phyloP scores from a whole-genome alignment of 2,113 vertebrate species.

The Danionella cerebrum region DNA sequence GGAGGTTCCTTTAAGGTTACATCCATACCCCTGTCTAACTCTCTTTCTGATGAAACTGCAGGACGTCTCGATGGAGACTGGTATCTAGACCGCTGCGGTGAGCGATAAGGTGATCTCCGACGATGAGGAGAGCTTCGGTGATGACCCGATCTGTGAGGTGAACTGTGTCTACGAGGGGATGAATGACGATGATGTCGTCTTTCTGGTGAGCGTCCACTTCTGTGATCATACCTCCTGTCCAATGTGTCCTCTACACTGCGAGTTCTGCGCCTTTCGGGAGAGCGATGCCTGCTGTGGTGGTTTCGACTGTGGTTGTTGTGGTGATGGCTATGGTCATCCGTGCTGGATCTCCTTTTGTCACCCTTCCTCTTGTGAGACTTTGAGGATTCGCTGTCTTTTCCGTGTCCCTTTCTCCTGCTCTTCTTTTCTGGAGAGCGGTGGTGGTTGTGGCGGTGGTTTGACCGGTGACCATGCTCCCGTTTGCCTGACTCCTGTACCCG shows the following conservation, averaged over 20 bases:
- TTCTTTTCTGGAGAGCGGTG: constrained; percentile 72
- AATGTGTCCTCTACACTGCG: constrained; percentile 79
- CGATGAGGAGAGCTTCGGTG: constrained; percentile 69
- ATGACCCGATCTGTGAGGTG: constrained; percentile 54
- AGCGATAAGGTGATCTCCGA: constrained; percentile 59
- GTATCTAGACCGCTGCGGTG: constrained; percentile 59
- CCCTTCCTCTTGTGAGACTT: constrained; percentile 48
- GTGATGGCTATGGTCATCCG: constrained; percentile 46
- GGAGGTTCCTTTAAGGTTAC: constrained; percentile 40
- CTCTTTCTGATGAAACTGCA: constrained; percentile 55
- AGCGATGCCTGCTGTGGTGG: constrained; percentile 60
- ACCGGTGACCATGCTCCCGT: constrained; percentile 68
- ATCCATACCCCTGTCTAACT: constrained; percentile 56
- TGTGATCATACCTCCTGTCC: constrained; percentile 59
- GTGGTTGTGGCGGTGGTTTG: constrained; percentile 72
- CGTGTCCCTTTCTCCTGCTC: constrained; percentile 49
- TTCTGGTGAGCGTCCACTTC: constrained; percentile 70
- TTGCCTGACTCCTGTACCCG: constrained; percentile 67
- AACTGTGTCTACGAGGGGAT: constrained; percentile 67
- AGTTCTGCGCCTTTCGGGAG: constrained; percentile 72
- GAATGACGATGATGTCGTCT: constrained; percentile 56
- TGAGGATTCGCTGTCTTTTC: constrained; percentile 21
- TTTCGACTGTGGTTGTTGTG: constrained; percentile 45
- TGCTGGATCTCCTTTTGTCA: constrained; percentile 43
- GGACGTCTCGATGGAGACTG: constrained; percentile 68